These are phyloP conservation scores for Malthinus flaveolus DNA, from an alignment of 2,888 invertebrate genomes.

Conservation along the genomic window DNA sequence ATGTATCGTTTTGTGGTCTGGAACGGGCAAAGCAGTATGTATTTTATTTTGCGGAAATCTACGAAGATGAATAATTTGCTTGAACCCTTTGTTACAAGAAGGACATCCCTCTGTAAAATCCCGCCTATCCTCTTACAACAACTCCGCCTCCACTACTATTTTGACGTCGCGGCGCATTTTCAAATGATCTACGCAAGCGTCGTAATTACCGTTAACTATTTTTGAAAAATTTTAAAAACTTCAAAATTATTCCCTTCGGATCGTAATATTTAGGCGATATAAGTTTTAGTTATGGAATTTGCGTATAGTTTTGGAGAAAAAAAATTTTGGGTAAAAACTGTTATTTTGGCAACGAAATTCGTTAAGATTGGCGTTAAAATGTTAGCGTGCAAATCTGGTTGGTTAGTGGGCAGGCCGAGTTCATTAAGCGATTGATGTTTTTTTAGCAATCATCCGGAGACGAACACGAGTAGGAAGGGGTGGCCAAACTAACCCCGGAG, in stretches of 20 bases:
- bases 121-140: conserved; percentile 49
- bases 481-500: conserved; percentile 46
- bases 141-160: conserved; percentile 53
- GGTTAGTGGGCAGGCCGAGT: conserved; percentile 51
- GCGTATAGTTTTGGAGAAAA: background rate
- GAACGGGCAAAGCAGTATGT: conserved; percentile 38
- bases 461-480: conserved; percentile 49
- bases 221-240: conserved; percentile 8
- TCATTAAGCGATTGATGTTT: conserved; percentile 50
- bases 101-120: conserved; percentile 50
- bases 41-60: conserved; percentile 52
- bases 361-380: conserved; percentile 37
- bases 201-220: conserved; percentile 11
- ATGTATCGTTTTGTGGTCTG: conserved; percentile 39
- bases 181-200: conserved; percentile 44
- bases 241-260: background rate
- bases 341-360: background rate
- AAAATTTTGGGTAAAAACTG: conserved; percentile 6
- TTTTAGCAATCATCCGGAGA: conserved; percentile 49
- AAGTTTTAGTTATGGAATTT: background rate
- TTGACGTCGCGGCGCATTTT: conserved; percentile 42
- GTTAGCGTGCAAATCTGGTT: conserved; percentile 47
- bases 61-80: conserved; percentile 54
- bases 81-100: conserved; percentile 53
- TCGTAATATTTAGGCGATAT: background rate